phyloP scores from a whole-genome alignment of 2,113 vertebrate species.

The Vidua chalybeata region DNA sequence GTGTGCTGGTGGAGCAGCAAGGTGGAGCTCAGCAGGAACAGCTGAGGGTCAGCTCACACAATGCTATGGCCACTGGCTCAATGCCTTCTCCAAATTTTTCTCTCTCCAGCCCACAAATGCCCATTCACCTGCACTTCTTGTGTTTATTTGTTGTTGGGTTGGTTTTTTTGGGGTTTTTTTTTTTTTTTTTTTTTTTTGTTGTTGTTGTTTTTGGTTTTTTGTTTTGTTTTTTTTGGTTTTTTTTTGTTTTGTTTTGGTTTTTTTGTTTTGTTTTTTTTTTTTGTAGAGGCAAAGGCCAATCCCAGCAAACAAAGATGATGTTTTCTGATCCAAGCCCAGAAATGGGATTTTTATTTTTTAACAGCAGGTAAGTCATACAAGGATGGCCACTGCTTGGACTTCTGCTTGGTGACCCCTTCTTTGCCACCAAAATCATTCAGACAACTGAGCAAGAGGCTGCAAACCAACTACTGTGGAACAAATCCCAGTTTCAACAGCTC shows the following conservation, averaged over 20 bases:
- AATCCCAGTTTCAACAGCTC: not conserved
- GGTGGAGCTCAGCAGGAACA: fast-evolving
- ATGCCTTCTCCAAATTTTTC: not conserved
- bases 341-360: not conserved
- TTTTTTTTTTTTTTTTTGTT: not conserved
- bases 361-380: not conserved
- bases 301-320: not conserved
- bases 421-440: not conserved
- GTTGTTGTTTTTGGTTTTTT: not conserved
- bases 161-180: not conserved
- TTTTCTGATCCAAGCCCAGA: not conserved
- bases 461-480: not conserved
- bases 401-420: not conserved
- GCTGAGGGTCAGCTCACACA: not conserved
- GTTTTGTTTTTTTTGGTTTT: not conserved
- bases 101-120: not conserved
- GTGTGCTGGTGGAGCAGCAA: not conserved
- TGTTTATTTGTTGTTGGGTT: not conserved
- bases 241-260: not conserved
- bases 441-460: not conserved
- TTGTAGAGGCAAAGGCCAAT: not conserved
- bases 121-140: fast-evolving
- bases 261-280: not conserved
- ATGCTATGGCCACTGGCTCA: fast-evolving
- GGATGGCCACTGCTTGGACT: not conserved